A percentile compares a stretch with the other conserved stretches of the same genome.
phyloP scores from a whole-genome alignment of 2,888 invertebrate genomes.

The Glaucopsyche alexis region DNA sequence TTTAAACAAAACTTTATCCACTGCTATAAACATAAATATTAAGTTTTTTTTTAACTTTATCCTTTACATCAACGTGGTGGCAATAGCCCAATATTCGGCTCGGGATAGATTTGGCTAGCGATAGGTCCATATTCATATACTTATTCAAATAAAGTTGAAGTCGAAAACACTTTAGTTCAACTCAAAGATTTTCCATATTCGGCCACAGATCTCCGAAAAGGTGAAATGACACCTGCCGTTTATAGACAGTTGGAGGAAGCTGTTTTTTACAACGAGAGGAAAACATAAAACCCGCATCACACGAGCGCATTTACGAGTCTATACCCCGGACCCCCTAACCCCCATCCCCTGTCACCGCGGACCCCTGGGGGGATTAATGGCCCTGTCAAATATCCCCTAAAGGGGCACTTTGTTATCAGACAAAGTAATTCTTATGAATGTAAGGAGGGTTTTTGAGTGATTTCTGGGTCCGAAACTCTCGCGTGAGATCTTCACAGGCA shows the following conservation, averaged over 20 bases:
- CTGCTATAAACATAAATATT: too few relatives aligned
- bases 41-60: too few relatives aligned
- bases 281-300: constrained; percentile 22
- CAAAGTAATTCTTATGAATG: constrained; percentile 37
- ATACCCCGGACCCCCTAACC: not conserved
- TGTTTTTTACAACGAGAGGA: constrained; percentile 26
- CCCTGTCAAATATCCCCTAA: constrained; percentile 45
- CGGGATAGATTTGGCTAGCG: too few relatives aligned
- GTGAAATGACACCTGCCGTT: constrained; percentile 24
- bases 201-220: not conserved
- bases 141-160: too few relatives aligned
- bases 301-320: constrained; percentile 22
- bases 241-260: constrained; percentile 25
- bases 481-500: not conserved
- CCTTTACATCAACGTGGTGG: too few relatives aligned
- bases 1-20: too few relatives aligned
- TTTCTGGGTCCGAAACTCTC: constrained; percentile 8
- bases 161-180: not conserved
- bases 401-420: constrained; percentile 38
- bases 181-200: not conserved
- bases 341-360: constrained; percentile 35
- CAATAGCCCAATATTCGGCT: too few relatives aligned
- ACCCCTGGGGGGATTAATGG: constrained; percentile 48
- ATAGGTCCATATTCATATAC: too few relatives aligned
- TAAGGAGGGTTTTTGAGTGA: constrained; percentile 27